phyloP scores from a whole-genome alignment of 2,888 invertebrate genomes.

The Amiota minor region DNA sequence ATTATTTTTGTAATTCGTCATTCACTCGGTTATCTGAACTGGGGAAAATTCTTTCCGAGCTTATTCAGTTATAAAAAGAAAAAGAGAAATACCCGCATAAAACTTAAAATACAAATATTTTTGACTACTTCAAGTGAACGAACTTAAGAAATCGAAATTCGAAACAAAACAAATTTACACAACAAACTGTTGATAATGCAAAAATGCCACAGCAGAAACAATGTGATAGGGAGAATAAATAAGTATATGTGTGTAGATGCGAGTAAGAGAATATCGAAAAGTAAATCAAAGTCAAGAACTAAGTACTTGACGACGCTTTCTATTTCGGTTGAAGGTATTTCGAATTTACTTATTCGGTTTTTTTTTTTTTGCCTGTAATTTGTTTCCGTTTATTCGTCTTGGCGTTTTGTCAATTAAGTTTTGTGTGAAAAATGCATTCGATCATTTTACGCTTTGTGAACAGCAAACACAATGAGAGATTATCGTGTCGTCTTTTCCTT shows the following conservation, averaged over 20 bases:
- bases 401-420: constrained; percentile 18
- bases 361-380: constrained; percentile 8
- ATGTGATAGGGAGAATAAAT: constrained; percentile 7
- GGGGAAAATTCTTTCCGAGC: no score
- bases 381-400: constrained; percentile 30
- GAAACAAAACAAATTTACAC: constrained; percentile 57
- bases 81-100: not conserved
- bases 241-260: constrained; percentile 36
- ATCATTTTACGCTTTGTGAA: no score
- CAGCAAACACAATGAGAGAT: no score
- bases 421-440: not conserved
- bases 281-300: constrained; percentile 62
- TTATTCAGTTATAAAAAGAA: no score
- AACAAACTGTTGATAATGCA: constrained; percentile 29
- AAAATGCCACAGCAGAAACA: no score
- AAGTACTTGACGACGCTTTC: constrained; percentile 42
- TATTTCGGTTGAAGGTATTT: constrained; percentile 37
- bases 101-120: constrained; percentile 1
- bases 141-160: constrained; percentile 28
- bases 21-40: no score
- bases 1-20: no score
- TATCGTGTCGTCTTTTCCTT: no score
- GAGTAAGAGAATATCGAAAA: constrained; percentile 48
- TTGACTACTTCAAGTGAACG: not conserved
- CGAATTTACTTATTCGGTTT: constrained; percentile 16